Base-by-base conservation (phyloP, 1,140 invertebrate genomes). In the Caenorhabditis tropicalis region DNA sequence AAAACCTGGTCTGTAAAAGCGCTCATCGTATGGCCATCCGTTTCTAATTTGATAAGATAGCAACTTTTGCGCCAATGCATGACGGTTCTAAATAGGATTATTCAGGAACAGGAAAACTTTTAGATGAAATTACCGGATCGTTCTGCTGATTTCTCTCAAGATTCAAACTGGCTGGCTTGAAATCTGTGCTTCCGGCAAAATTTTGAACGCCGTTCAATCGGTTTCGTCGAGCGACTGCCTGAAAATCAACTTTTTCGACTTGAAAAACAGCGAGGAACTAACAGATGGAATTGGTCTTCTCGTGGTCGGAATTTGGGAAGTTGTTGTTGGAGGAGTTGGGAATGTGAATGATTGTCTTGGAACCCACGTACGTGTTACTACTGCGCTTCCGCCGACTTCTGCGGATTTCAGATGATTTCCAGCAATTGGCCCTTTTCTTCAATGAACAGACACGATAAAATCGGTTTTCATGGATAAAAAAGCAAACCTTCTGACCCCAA, bases 1-100 rank as follows among this genome's bases (percentile, higher is more conserved):
- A 10, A 7, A 84, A 87, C 84, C 84, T 79, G 86, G 86, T 82
- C 81, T 53, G 27, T 87, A 87, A 60, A 86, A 87, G 5, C 74
- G 56, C 33, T 87, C 86, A 33, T 87, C 84, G 46, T 87, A 87
- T 12, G 86, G 86, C 86, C 86, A 87, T n/a, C 86, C 86, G 36
- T 83, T 87, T 56, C 81, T 87, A 33, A 87, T 85, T 74, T 85
- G 82, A 51, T 86, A 48, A 49, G 82, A 87, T 9, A 87, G 24
- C 48, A 79, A 82, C 24, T 79, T 85, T 56, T 85, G 80, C 9
- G 86, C 86, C 80, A 86, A 51, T 24, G 49, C 49, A 21, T 81
- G 48, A 21, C 79, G 79, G 19, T 53, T 81, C 79, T 81, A 12
- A 51, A 39, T 1, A 51, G 19, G 19, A 15, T 51, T 53, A 36